Base-by-base conservation (phyloP, 2,888 invertebrate genomes). In the Drosophila monieri region DNA sequence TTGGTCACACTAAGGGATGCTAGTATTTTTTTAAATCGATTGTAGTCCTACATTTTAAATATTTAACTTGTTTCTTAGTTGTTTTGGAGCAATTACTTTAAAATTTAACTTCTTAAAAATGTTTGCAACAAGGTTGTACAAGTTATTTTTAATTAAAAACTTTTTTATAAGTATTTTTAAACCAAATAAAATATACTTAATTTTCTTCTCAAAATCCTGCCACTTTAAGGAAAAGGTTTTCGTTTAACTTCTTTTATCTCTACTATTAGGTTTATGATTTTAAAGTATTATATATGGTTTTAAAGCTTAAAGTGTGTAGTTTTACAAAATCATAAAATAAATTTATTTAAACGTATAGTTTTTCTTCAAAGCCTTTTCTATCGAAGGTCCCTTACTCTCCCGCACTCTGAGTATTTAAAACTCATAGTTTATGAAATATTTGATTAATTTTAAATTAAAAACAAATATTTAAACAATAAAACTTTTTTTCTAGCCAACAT, bases 401-500 rank as follows among this genome's bases (percentile, higher is more conserved):
- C 14, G 35, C 35, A 5, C 1, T 14, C 1, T 2, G 6, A 14
- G n/a, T 1, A n/a, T n/a, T 35, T 35, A 5, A 35, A 35, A 35
- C 32, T 4, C 12, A 1, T 32, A 12, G 3, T 32, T 32, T 32
- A 10, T 3, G 0, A 32, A 32, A 32, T 12, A 27, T 37, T 14
- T 0, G 2, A 1, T 37, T 14, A 37, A 37, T 14, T 12, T 37
- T 6, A 14, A 37, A 14, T 14, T 8, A 15, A 47, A 47, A 39
- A 14, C 2, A 6, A 6, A 14, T n/a, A 35, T 12, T 2, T 10
- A 8, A 32, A 43, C 6, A 3, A 5, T 2, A 12, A 35, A 25
- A 12, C n/a, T 2, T 12, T 6, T 8, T 1, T 49, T 87, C 39
- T 91, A 94, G 94, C 93, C 55, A 93, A 95, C 23, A 94, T 98